Evolutionary conservation across 2,113 vertebrate genomes (phyloP), one percentile per base, ranked within the genome.

Genomic region (Heterotilapia buettikoferi): DNA sequence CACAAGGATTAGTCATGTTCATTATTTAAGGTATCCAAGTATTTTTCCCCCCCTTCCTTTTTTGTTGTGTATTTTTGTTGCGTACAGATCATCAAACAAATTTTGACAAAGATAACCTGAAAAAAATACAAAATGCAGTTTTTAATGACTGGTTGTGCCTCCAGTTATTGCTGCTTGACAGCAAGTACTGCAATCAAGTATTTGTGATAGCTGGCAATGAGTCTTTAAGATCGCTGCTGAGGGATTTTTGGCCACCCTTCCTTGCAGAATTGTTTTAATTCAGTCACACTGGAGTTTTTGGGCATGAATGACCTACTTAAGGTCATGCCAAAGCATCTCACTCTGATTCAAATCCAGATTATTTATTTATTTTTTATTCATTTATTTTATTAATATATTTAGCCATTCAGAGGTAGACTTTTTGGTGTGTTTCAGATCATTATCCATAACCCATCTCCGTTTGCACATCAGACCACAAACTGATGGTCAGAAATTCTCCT

Each of bases 401-500:
- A 66, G 6, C 61, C 61, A 38, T 38, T 66, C 61, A 66, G 10
- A 66, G 10, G 61, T 66, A n/a, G 31, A 66, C 6, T n/a, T 38
- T 66, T 38, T 38, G 61, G 61, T 38, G 18, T 66, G 61, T 38
- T 66, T 66, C 31, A 36, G 31, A 66, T 66, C 18, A 66, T 36
- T 38, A 66, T n/a, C 10, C 10, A n/a, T 66, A 36, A 36, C 31
- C 31, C 31, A 38, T 36, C 18, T 66, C 31, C 6, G 1, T n/a
- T n/a, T 66, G 31, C 61, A 66, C 61, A 66, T 66, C 61, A 66
- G 61, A 66, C 18, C 61, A 66, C 18, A n/a, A 66, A 66, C 31
- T 66, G 18, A 38, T 66, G 31, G 61, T 66, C 59, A 63, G 18
- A 63, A 12, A 36, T 36, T 63, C 31, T 66, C 61, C 18, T 5